Base-by-base conservation (phyloP, 2,797 vertebrate genomes). In the Myotis planiceps region DNA sequence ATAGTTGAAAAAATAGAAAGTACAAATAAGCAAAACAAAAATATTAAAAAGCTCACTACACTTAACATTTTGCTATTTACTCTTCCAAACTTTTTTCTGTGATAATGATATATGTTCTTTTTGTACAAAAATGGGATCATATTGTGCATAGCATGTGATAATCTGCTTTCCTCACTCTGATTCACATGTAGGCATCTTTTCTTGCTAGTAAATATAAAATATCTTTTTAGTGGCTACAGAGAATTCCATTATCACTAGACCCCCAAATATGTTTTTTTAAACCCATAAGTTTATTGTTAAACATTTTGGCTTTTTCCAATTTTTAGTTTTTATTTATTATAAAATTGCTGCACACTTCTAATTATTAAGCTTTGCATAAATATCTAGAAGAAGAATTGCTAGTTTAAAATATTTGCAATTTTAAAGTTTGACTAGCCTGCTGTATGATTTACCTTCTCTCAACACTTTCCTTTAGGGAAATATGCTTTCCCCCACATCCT, bases 1-100 rank as follows among this genome's bases (percentile, higher is more conserved):
- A 75, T 53, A 68, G 68, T 25, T 87, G 37, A 86, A 86, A 92
- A 78, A 76, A 69, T 51, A 85, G 9, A 90, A 92, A 90, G 47
- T 49, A 71, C 47, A 55, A 84, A 90, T 29, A 91, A 76, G n/a
- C 29, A 75, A 95, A 88, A 86, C 16, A 82, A 92, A 86, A 68
- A 51, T 37, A 71, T 58, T 32, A 65, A 37, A 5, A 19, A 6
- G 78, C 42, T 84, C 58, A 65, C n/a, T 18, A 37, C 2, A 23
- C 8, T 69, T 78, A 84, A 58, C 3, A n/a, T 60, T 63, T 66
- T 45, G 45, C 14, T 14, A 4, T n/a, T 82, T 75, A 12, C 13
- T 90, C n/a, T 66, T 72, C 65, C 12, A 23, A 42, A 72, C n/a
- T 49, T 42, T 72, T 87, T 82, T 72, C 83, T 47, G 49, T 85